These are phyloP conservation scores for Prinia subflava DNA, from an alignment of 2,113 vertebrate genomes.

Conservation along the genomic window DNA sequence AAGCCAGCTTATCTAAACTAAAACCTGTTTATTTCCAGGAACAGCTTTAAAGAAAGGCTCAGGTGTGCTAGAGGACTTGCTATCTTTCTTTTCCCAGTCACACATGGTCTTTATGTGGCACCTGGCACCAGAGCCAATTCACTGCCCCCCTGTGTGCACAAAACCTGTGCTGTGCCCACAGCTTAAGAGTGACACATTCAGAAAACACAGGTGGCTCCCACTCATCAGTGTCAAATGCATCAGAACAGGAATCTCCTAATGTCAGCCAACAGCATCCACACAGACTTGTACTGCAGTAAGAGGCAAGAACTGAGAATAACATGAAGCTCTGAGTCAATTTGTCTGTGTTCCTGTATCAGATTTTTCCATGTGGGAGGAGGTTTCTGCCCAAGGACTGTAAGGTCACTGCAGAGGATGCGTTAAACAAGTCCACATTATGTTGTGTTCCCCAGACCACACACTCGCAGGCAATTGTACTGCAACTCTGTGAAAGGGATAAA, in stretches of 20 bases:
- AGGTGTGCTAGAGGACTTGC: background rate
- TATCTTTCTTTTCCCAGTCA: background rate
- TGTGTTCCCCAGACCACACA: conserved; percentile 10
- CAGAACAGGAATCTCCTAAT: background rate
- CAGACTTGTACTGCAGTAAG: background rate
- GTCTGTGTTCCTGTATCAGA: background rate
- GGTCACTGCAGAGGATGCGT: background rate
- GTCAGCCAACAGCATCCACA: background rate
- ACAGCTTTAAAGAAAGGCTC: background rate
- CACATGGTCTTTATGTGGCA: background rate
- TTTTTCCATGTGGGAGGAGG: background rate
- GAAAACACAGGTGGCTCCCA: background rate
- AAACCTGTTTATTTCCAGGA: background rate
- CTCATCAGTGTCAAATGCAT: background rate
- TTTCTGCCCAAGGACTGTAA: background rate
- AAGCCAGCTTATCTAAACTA: background rate
- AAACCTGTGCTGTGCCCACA: background rate
- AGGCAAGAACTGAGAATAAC: background rate
- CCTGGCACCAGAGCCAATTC: background rate
- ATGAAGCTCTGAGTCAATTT: background rate
- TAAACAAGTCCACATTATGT: background rate
- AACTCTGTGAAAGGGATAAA: background rate
- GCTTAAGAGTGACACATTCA: background rate
- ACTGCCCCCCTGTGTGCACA: background rate
- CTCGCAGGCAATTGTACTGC: accelerated